phyloP scores from a whole-genome alignment of 2,797 vertebrate species.

The Sphaeramia orbicularis region DNA sequence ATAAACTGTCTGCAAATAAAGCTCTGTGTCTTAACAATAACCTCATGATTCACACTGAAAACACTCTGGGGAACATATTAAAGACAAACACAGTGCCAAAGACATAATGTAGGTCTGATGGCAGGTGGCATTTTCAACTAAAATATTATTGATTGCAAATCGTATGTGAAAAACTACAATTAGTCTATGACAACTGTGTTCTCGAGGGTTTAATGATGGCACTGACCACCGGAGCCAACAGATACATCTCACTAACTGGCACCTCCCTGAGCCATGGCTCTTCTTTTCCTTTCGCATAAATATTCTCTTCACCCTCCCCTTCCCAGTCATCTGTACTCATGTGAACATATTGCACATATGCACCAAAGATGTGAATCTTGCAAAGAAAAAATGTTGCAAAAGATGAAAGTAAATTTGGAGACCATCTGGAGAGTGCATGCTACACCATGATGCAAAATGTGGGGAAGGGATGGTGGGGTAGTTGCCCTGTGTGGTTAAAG shows the following conservation, averaged over 20 bases:
- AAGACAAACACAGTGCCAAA: slow-evolving; percentile 46
- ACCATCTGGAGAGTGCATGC: slow-evolving; percentile 88
- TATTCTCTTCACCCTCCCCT: slow-evolving; percentile 38
- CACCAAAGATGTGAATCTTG: slow-evolving; percentile 49
- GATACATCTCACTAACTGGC: slow-evolving; percentile 38
- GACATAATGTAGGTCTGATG: slow-evolving; percentile 25
- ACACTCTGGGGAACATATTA: slow-evolving; percentile 31
- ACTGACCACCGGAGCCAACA: slow-evolving; percentile 31
- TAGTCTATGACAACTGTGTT: slow-evolving; percentile 31
- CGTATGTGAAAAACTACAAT: slow-evolving; percentile 29
- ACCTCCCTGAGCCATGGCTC: slow-evolving; percentile 66
- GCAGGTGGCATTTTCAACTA: slow-evolving; percentile 32
- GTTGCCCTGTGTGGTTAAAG: slow-evolving; percentile 73
- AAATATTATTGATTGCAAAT: slow-evolving; percentile 19
- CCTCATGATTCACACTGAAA: slow-evolving; percentile 39
- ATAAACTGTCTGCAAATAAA: slow-evolving; percentile 46
- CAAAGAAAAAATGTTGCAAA: slow-evolving; percentile 64
- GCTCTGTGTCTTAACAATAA: slow-evolving; percentile 40
- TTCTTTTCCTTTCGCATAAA: slow-evolving; percentile 39
- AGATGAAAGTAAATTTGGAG: slow-evolving; percentile 52
- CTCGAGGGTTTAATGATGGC: slow-evolving; percentile 46
- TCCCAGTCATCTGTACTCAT: slow-evolving; percentile 47
- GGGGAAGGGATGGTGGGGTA: slow-evolving; percentile 44
- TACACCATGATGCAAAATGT: slow-evolving; percentile 86
- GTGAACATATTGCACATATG: slow-evolving; percentile 66